Base-by-base conservation (phyloP, 2,113 vertebrate genomes). In the Globicephala melas region DNA sequence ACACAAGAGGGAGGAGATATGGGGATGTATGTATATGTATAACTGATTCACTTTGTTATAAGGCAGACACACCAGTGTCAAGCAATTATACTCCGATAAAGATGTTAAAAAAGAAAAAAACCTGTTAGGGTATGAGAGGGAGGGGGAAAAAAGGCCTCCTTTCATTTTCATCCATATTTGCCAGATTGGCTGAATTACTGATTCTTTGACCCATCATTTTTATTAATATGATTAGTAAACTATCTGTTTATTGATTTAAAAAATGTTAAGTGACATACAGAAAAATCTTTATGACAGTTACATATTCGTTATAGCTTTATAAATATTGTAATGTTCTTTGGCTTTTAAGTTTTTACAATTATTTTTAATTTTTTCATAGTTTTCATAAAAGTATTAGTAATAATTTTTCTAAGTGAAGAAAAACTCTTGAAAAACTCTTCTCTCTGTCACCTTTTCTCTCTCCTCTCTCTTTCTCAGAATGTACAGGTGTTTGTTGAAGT, bases 211-310 rank as follows among this genome's bases (percentile, higher is more conserved):
- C 67, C 84, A 71, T 79, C 23, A 7, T 96, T 96, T 38, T 95
- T 96, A 85, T 85, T 96, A 91, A 91, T 95, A 67, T 93, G 82
- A 96, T 95, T 96, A 95, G 97, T 97, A 97, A 97, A 97, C 95
- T 95, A 92, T 76, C 71, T 98, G 87, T 95, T 97, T 97, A 89
- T 97, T 97, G 88, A 89, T 87, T 95, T 63, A 63, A 53, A 31
- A 76, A 76, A 76, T 12, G 18, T 76, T 76, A 47, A 47, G 15
- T 47, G 28, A 21, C 44, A 50, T 20, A 50, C 9, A 76, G 73
- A 4, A 50, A 47, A 50, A 17, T 20, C 44, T 77, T 77, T 50
- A 31, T 50, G 74, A 77, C 9, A 33, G 74, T 77, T 77, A 50
- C 62, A 50, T 50, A 77, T 77, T 77, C 2, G 26, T 31, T 47